Conservation (phyloP, 2,113 vertebrate genomes). For the Laticauda laticaudata region DNA sequence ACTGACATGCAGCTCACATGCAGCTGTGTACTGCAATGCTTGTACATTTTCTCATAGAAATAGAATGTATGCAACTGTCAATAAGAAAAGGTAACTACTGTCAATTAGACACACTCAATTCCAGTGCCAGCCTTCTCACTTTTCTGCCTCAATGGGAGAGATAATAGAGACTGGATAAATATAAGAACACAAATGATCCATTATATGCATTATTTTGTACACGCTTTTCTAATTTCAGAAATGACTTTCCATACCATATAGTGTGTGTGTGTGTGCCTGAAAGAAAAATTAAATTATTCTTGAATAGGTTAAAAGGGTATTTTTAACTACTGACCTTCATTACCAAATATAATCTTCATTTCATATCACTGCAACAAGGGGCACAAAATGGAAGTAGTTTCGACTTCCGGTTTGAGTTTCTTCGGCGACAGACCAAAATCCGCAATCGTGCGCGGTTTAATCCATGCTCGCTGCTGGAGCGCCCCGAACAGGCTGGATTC, state of each 20-base stretch:
- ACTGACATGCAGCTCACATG: background rate
- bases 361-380: background rate
- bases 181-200: background rate
- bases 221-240: background rate
- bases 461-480: no score
- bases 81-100: background rate
- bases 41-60: background rate
- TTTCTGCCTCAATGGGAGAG: background rate
- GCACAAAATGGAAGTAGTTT: slow-evolving; percentile 13
- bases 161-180: background rate
- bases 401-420: no score
- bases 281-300: background rate
- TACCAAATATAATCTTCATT: background rate
- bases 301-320: background rate
- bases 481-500: no score
- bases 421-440: no score
- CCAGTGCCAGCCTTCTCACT: background rate
- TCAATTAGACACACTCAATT: background rate
- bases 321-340: background rate
- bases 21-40: background rate
- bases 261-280: background rate
- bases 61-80: background rate
- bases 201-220: background rate
- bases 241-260: background rate
- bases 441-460: no score